Evolutionary conservation across 2,113 vertebrate genomes (phyloP).

Genomic region (Geococcyx californianus): DNA sequence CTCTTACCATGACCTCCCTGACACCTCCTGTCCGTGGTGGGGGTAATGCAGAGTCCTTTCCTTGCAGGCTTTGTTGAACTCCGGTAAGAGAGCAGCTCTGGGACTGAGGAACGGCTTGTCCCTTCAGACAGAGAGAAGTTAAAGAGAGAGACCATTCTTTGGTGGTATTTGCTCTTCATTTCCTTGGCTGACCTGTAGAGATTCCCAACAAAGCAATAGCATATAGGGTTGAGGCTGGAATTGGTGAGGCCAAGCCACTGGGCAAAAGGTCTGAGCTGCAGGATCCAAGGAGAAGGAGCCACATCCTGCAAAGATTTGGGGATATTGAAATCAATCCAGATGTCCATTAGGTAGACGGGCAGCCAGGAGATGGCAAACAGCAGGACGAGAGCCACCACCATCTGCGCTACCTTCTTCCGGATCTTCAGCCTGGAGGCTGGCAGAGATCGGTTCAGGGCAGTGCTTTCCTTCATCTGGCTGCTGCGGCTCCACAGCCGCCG

Average conservation of each 20-base stretch:
- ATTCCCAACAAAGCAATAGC: slow-evolving; percentile 90
- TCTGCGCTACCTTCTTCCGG: slow-evolving; percentile 88
- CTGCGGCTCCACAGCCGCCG: slow-evolving; percentile 81
- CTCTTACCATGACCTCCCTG: slow-evolving; percentile 64
- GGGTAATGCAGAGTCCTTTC: neutral
- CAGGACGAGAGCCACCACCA: slow-evolving; percentile 89
- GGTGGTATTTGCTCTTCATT: slow-evolving; percentile 85
- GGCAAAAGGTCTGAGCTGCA: slow-evolving; percentile 87
- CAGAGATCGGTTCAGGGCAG: slow-evolving; percentile 78
- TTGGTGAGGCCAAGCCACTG: slow-evolving; percentile 93
- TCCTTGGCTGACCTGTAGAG: slow-evolving; percentile 86
- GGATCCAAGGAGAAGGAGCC: slow-evolving; percentile 81
- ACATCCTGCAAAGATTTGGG: slow-evolving; percentile 74
- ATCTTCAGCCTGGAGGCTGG: slow-evolving; percentile 84
- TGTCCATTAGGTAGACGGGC: slow-evolving; percentile 87
- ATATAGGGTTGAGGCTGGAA: slow-evolving; percentile 93
- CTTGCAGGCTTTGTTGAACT: neutral
- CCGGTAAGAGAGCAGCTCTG: slow-evolving; percentile 63
- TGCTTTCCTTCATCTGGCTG: slow-evolving; percentile 73
- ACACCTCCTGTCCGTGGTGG: slow-evolving; percentile 20
- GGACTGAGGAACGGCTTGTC: slow-evolving; percentile 11
- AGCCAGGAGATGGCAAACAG: slow-evolving; percentile 90
- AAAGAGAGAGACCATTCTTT: slow-evolving; percentile 82
- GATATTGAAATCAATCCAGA: slow-evolving; percentile 85
- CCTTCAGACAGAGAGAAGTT: slow-evolving; percentile 74